Base-by-base conservation (phyloP, 2,113 vertebrate species). In the Forbesichthys agassizii region DNA sequence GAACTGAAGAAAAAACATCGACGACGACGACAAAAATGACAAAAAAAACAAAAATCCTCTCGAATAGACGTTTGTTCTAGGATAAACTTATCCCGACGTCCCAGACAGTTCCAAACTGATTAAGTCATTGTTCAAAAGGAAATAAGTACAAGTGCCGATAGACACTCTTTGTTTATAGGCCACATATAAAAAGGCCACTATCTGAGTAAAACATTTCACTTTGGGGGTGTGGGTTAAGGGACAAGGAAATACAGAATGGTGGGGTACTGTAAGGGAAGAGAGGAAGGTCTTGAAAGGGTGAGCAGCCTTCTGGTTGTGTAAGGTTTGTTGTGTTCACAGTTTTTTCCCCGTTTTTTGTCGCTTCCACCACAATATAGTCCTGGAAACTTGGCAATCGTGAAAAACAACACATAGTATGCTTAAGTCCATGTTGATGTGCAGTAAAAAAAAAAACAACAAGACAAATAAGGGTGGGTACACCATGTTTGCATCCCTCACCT, bases 261-360 rank as follows among this genome's bases (percentile, higher is more conserved):
- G 75, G 68, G 75, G 76, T 66, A 48, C 64, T 27, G 27, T 27
- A 3, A 27, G 46, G 16, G 64, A 64, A 73, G 65, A 47, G 64
- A 63, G 79, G 71, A 68, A 73, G 79, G 80, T 81, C 66, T 75
- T 33, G 71, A 75, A 75, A 79, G 69, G 67, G 76, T 33, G 78
- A 92, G 93, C 92, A 88, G 93, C 92, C 73, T 77, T 89, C 85
- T 82, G 88, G 88, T 89, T 90, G 82, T 89, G 83, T 89, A 90
- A 88, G 82, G 86, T 89, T 89, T 86, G 88, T 90, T 77, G 82
- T 87, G 90, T 93, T 97, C 95, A 96, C 95, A 96, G 95, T 93
- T 80, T 83, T 64, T 67, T 54, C 48, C 55, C 81, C 89, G 5
- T 61, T 47, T 51, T 51, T 88, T 76, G 69, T 64, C 78, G 77